Evolutionary conservation across 1,140 invertebrate genomes (phyloP).

Genomic region (Drosophila pandora): DNA sequence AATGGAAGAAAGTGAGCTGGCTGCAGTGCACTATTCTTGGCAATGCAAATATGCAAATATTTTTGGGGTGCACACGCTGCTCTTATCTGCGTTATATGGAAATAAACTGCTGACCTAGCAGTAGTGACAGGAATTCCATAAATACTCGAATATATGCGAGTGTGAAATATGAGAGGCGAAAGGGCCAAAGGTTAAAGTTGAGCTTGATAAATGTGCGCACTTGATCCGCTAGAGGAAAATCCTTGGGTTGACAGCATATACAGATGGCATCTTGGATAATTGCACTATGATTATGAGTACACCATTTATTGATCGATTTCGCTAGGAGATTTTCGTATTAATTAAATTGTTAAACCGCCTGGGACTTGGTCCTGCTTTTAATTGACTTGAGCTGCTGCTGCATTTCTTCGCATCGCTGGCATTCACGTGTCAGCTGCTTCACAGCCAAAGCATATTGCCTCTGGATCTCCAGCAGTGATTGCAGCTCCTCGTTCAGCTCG

Average conservation of each 20-base stretch:
- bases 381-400: constrained; percentile 81
- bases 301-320: constrained; percentile 54
- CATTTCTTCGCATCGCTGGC: constrained; percentile 87
- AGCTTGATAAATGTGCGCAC: constrained; percentile 67
- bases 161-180: constrained; percentile 46
- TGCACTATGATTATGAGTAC: constrained; percentile 10
- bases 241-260: constrained; percentile 18
- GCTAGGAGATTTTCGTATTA: constrained; percentile 34
- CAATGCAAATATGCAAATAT: constrained; percentile 63
- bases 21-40: not conserved
- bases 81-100: constrained; percentile 33
- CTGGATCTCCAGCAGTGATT: constrained; percentile 91
- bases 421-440: constrained; percentile 91
- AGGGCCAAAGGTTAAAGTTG: constrained; percentile 69
- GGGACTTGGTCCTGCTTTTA: constrained; percentile 44
- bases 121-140: constrained; percentile 49
- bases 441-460: constrained; percentile 93
- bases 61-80: constrained; percentile 36
- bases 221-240: constrained; percentile 44
- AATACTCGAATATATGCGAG: constrained; percentile 57
- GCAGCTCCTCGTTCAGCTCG: constrained; percentile 88
- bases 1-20: constrained; percentile 32
- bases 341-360: constrained; percentile 24
- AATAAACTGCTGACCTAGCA: constrained; percentile 49
- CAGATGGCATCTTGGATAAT: constrained; percentile 14